Evolutionary conservation across 2,888 invertebrate species (phyloP), one percentile per base, ranked within the genome.

Genomic region (Calameuta pallipes): DNA sequence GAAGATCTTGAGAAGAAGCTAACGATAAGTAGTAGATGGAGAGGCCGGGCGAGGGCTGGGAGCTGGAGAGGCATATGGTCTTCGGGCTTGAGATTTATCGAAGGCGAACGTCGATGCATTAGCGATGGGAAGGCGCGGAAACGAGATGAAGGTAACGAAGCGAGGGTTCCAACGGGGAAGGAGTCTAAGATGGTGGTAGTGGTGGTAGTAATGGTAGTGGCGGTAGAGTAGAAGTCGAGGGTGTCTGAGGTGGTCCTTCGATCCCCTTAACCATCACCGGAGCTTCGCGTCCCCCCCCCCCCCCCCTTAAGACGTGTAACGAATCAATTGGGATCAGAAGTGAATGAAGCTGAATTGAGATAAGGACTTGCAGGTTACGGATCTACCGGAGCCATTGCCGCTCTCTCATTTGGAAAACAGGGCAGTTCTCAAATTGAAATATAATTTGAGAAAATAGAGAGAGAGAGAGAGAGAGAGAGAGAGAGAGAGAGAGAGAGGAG

Each of bases 81-180:
- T 79, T 82, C 79, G 76, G 80, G 79, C 75, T 74, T 81, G 78
- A 85, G 85, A 89, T 89, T 89, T 87, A 89, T 89, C 84, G 84
- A 83, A 87, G 82, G 80, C 80, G 86, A 89, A 86, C 84, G 85
- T 83, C 86, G 84, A 89, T 87, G 88, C 86, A 89, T 88, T 88
- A 87, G 83, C 84, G 82, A 85, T 84, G 85, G 88, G 86, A 86
- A 86, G 87, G 84, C 82, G 83, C 79, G 85, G 83, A 85, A 85
- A 83, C 82, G 84, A 86, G 86, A 86, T 80, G 84, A 84, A 80
- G 85, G 85, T 87, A 87, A 87, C 87, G 87, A 88, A 88, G 87
- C 87, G 87, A 83, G 80, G 84, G 80, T 82, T 80, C 83, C 87
- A 87, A 85, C 85, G 83, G 83, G 82, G 80, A 84, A 84, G 79